Evolutionary conservation across 2,888 invertebrate species (phyloP), one percentile per base, ranked within the genome.

Genomic region (Junonia oenone): DNA sequence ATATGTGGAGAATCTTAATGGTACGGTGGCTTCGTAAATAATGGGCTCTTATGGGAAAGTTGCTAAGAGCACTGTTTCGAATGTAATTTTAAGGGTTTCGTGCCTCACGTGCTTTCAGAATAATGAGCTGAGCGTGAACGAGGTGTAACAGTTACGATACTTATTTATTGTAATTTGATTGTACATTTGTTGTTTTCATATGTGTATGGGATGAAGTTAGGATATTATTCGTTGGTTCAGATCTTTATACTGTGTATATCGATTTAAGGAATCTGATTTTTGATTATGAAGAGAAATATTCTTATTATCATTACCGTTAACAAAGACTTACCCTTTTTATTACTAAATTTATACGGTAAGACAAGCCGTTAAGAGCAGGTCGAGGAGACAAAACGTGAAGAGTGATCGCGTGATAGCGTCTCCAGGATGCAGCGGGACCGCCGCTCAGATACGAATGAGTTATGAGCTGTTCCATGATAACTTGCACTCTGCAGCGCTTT

Each of bases 1-100:
- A 90, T 89, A 89, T 87, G 89, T 88, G 83, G 86, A 84, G 86
- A 86, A 87, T 90, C 86, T 88, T 89, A 89, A 90, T 88, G 89
- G 88, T 88, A 85, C 88, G 83, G 83, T 89, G 83, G 82, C 83
- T 88, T 69, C 81, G 87, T 88, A 88, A 90, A 90, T 90, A 89
- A 90, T 90, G 87, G 89, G 82, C 88, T 89, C 88, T 88, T 90
- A 87, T 88, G 87, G 86, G 87, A 88, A 90, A 90, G 82, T 90
- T 90, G 81, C 81, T 82, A 81, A 84, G 85, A 85, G 86, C 87
- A 86, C 80, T 88, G 89, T 88, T 87, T 89, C 87, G 86, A 84
- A 81, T 84, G 85, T 89, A 88, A 88, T 88, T 89, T 87, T 85
- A 86, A 87, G 82, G 87, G 86, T 70, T 78, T 81, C 83, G 74